Evolutionary conservation across 2,888 invertebrate species (phyloP).

Genomic region (Dasysyrphus albostriatus): DNA sequence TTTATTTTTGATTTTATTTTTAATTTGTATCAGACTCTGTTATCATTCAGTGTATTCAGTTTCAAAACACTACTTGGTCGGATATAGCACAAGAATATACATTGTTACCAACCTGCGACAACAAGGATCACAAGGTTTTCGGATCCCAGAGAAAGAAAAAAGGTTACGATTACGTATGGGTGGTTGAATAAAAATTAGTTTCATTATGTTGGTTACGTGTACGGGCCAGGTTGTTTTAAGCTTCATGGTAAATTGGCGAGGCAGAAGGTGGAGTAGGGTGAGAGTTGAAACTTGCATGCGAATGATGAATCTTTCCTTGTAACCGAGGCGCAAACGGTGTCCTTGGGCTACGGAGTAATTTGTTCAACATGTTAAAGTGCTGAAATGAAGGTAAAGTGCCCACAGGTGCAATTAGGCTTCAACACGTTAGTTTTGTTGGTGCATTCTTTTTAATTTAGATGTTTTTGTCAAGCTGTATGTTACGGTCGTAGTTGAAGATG

Average conservation of each 20-base stretch:
- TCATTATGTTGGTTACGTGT: conserved; percentile 59
- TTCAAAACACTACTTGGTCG: background rate
- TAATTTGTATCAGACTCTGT: conserved; percentile 18
- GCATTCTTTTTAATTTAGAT: conserved; percentile 48
- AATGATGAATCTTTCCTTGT: conserved; percentile 35
- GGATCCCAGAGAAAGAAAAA: conserved; percentile 1
- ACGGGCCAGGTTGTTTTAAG: conserved; percentile 36
- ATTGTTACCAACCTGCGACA: background rate
- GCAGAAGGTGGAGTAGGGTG: conserved; percentile 9
- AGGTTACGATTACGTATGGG: conserved; percentile 18
- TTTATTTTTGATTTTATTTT: conserved; percentile 1
- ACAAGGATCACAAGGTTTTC: conserved; percentile 3
- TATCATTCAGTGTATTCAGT: conserved; percentile 11
- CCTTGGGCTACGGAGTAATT: conserved; percentile 58
- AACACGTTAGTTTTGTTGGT: conserved; percentile 53
- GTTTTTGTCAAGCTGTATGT: conserved; percentile 29
- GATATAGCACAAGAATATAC: background rate
- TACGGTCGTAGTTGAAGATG: conserved; percentile 5
- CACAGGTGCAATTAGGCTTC: conserved; percentile 63
- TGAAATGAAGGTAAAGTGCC: conserved; percentile 67
- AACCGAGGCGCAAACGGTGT: conserved; percentile 43
- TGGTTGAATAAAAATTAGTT: conserved; percentile 59
- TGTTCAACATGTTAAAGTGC: conserved; percentile 46
- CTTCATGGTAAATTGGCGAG: conserved; percentile 1
- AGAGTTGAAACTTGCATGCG: conserved; percentile 26